phyloP scores from a whole-genome alignment of 2,888 invertebrate species.

The Cephus runcator region DNA sequence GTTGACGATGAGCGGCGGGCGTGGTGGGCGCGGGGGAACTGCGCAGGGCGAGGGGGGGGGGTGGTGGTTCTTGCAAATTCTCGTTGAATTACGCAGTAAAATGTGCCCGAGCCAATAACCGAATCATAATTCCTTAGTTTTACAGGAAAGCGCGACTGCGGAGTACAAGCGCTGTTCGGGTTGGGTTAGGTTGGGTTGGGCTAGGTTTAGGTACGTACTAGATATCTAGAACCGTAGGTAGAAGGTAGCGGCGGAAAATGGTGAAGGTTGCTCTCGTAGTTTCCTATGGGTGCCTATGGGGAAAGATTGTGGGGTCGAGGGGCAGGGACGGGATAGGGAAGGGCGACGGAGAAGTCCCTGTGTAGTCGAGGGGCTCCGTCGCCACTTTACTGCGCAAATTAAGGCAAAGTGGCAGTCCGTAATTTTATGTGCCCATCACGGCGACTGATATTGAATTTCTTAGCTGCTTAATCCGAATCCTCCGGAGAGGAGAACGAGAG shows the following conservation, averaged over 20 bases:
- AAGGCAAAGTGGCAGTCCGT: slow-evolving; percentile 65
- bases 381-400: slow-evolving; percentile 63
- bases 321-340: slow-evolving; percentile 3
- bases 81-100: slow-evolving; percentile 49
- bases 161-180: background rate
- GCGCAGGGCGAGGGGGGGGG: slow-evolving; percentile 10
- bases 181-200: background rate
- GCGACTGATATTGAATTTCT: slow-evolving; percentile 66
- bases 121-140: slow-evolving; percentile 56
- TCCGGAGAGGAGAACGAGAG: slow-evolving; percentile 20
- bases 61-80: slow-evolving; percentile 40
- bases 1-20: no score
- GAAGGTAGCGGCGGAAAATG: no score
- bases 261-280: no score
- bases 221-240: no score
- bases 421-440: slow-evolving; percentile 65
- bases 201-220: no score
- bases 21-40: no score
- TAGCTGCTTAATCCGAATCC: slow-evolving; percentile 63
- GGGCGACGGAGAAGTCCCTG: background rate
- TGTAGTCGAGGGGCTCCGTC: slow-evolving; percentile 20
- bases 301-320: background rate
- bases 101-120: slow-evolving; percentile 48
- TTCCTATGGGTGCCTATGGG: background rate
- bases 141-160: slow-evolving; percentile 33